Conservation (phyloP, 2,113 vertebrate species). For the human (Homo sapiens) region DNA sequence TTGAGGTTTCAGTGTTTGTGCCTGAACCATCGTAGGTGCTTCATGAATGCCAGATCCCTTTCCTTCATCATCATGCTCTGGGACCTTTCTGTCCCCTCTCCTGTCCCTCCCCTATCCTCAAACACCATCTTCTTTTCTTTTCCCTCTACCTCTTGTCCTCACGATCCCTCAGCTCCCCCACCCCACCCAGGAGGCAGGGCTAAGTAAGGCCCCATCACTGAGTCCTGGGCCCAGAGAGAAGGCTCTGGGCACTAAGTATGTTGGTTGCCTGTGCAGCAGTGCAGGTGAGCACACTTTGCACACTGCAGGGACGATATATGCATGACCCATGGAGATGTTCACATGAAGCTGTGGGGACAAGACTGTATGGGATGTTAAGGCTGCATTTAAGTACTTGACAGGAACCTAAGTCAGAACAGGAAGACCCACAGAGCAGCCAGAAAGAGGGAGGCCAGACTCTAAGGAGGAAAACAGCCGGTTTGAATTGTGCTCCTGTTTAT, state of each 20-base stretch:
- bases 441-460: neutral
- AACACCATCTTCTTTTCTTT: neutral
- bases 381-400: too few species aligned
- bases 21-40: neutral
- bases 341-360: neutral
- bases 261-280: neutral
- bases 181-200: neutral
- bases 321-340: fast-evolving
- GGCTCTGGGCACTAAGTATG: fast-evolving
- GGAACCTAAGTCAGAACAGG: neutral
- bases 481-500: neutral
- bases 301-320: fast-evolving
- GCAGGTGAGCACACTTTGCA: fast-evolving
- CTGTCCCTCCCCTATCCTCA: fast-evolving
- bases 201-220: fast-evolving
- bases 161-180: neutral
- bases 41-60: neutral
- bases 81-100: neutral
- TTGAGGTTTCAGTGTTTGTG: neutral
- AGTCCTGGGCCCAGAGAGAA: neutral
- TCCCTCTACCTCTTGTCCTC: neutral
- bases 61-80: neutral
- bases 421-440: neutral
- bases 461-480: neutral
- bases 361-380: fast-evolving